Evolutionary conservation across 2,113 vertebrate genomes (phyloP), one percentile per base, ranked within the genome.

Genomic region (Hystrix brachyura): DNA sequence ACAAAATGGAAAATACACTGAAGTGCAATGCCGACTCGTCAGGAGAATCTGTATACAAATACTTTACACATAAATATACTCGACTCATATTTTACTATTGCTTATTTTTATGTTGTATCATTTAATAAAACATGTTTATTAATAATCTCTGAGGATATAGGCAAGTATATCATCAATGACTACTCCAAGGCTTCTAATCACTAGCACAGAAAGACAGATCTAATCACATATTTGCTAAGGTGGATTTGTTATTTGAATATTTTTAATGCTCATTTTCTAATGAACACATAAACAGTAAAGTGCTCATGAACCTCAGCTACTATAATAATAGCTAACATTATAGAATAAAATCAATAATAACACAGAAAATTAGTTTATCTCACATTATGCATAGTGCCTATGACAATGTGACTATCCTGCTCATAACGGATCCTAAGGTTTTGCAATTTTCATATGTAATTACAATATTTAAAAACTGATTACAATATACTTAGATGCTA

Each of bases 401-500:
- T 67, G 76, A 74, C 38, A 84, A 78, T 88, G 12, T 76, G 0
- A 67, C 67, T 48, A 46, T 46, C 48, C 25, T 82, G 25, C 53
- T 72, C 8, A 83, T 74, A 83, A 90, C 83, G 72, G 19, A 67
- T 25, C 12, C 48, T 19, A 25, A 76, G 92, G 27, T 91, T 93
- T 86, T 96, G 23, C 46, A 82, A 88, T 78, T 88, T 88, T 55
- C 92, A 4, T 79, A 9, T 84, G 8, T n/a, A 71, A 96, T 92
- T 94, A 32, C 3, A 92, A 69, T 3, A 91, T 79, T 91, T 82
- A 85, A 88, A 95, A 82, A 51, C 14, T 14, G 72, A 46, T 57
- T 86, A 74, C 87, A 92, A 60, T 1, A 64, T 72, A 85, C 48
- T 83, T 69, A 19, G 38, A 4, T 76, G 29, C 71, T 84, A 43